Conservation (phyloP, 2,113 vertebrate genomes). For the Vombatus ursinus region DNA sequence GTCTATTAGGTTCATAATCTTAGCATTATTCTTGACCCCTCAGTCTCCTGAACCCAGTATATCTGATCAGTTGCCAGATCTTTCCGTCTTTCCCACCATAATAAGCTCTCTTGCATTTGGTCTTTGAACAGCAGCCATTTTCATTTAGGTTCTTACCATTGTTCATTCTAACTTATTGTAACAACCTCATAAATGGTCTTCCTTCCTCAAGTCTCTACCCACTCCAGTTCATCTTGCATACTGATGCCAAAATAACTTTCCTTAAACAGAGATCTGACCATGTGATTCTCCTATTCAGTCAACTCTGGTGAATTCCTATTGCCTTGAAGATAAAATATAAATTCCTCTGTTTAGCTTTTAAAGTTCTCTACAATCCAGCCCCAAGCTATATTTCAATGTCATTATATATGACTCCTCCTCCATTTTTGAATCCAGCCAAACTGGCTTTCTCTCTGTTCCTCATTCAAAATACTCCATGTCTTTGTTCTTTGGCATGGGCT, state of each 20-base stretch:
- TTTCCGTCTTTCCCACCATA: neutral
- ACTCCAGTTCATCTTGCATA: neutral
- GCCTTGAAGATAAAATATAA: neutral
- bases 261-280: neutral
- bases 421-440: neutral
- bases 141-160: neutral
- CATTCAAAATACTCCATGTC: neutral
- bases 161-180: neutral
- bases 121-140: neutral
- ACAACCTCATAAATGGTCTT: neutral
- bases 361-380: neutral
- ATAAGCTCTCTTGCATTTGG: neutral
- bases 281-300: neutral
- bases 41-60: neutral
- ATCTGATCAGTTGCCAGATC: neutral
- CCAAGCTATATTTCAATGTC: neutral
- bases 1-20: neutral
- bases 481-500: neutral
- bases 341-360: neutral
- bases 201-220: neutral
- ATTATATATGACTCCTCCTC: neutral
- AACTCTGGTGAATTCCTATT: neutral
- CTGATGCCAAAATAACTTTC: neutral
- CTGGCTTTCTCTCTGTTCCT: neutral
- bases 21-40: neutral